A percentile compares a stretch with the other conserved stretches of the same genome.
phyloP scores from a whole-genome alignment of 2,113 vertebrate genomes.

The Beaufortia kweichowensis region DNA sequence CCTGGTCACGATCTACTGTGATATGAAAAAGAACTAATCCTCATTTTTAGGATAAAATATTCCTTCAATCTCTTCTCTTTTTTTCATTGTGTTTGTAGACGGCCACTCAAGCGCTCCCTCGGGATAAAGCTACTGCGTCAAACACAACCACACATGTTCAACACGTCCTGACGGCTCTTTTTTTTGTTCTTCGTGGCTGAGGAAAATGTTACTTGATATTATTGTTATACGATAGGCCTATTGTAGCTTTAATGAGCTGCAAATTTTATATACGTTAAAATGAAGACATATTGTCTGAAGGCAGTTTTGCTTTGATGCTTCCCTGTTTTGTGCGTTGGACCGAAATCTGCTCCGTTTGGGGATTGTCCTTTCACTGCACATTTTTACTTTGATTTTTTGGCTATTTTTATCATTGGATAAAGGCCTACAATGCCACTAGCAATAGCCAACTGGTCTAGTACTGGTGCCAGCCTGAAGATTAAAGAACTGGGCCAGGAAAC shows the following conservation, averaged over 20 bases:
- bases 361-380: neutral
- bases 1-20: no score
- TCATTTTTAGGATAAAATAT: neutral
- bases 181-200: neutral
- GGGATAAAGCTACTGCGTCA: neutral
- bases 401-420: slow-evolving; percentile 21
- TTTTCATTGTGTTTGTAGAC: slow-evolving; percentile 5
- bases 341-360: neutral
- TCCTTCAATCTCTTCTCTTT: neutral
- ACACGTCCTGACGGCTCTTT: slow-evolving; percentile 19
- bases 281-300: neutral
- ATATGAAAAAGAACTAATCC: no score
- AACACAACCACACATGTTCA: slow-evolving; percentile 4
- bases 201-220: slow-evolving; percentile 12
- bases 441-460: neutral
- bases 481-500: neutral
- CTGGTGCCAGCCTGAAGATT: neutral
- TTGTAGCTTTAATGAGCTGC: slow-evolving; percentile 23
- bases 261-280: slow-evolving; percentile 9
- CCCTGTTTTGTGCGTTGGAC: neutral
- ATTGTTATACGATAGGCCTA: neutral
- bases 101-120: neutral
- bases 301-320: slow-evolving; percentile 4
- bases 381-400: neutral
- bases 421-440: neutral